phyloP scores from a whole-genome alignment of 2,888 invertebrate species.

The Ephialtes manifestator region DNA sequence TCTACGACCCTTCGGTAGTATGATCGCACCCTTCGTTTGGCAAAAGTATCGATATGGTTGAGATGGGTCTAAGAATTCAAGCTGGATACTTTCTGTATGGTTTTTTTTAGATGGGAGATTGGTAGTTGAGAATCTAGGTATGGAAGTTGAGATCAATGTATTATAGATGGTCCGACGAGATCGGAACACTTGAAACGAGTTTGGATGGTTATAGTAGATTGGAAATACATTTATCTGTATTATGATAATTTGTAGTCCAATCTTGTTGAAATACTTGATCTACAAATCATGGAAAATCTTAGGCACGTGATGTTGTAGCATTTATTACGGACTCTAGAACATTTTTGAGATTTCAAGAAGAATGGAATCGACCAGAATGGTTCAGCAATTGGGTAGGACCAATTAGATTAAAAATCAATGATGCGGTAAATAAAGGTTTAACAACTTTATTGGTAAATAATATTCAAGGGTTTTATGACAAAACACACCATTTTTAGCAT shows the following conservation, averaged over 20 bases:
- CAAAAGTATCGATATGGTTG: neutral
- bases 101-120: neutral
- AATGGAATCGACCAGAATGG: neutral
- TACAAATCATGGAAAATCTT: neutral
- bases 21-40: neutral
- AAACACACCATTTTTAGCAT: neutral
- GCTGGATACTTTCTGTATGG: neutral
- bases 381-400: neutral
- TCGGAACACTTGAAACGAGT: neutral
- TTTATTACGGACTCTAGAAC: neutral
- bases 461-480: no score
- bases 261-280: neutral
- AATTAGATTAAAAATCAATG: neutral
- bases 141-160: neutral
- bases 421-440: no score
- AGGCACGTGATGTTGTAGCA: neutral
- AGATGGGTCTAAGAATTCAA: neutral
- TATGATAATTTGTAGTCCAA: neutral
- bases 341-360: neutral
- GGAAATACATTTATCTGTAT: neutral
- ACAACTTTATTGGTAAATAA: no score
- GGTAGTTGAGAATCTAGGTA: neutral
- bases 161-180: neutral
- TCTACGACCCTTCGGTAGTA: slow-evolving; percentile 12
- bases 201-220: neutral